phyloP scores from a whole-genome alignment of 2,797 vertebrate species.

The Taeniopygia guttata region DNA sequence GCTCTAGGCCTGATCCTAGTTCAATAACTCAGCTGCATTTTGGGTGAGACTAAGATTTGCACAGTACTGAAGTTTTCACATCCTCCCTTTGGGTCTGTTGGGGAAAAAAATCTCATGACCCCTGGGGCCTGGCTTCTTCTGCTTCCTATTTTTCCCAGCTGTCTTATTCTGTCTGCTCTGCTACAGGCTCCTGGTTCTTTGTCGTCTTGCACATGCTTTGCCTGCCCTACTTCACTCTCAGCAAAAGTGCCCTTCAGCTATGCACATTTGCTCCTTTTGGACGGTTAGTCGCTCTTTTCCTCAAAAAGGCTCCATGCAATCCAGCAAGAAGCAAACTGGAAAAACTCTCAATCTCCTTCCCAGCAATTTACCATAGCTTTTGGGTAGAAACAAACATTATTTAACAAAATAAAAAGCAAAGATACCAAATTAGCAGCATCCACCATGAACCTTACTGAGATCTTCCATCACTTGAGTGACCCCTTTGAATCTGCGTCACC shows the following conservation, averaged over 20 bases:
- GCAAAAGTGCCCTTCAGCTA: not conserved
- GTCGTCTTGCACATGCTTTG: not conserved
- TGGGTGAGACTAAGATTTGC: not conserved
- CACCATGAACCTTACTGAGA: not conserved
- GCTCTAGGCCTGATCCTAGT: not conserved
- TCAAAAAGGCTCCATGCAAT: not conserved
- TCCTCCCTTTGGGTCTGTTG: not conserved
- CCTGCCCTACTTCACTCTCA: not conserved
- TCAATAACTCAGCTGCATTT: not conserved
- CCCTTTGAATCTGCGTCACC: not conserved
- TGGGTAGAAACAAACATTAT: not conserved
- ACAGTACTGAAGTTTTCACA: not conserved
- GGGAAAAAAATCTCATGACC: not conserved
- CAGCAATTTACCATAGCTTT: not conserved
- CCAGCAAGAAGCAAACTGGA: not conserved
- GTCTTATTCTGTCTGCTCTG: not conserved
- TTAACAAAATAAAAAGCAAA: not conserved
- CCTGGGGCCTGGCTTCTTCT: not conserved
- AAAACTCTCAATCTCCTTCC: not conserved
- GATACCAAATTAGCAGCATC: not conserved
- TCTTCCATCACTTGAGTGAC: not conserved
- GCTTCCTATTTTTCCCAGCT: not conserved
- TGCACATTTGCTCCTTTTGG: not conserved
- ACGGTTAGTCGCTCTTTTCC: not conserved
- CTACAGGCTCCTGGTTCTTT: not conserved